Base-by-base conservation (phyloP, 2,888 invertebrate species). In the Euplexia lucipara region DNA sequence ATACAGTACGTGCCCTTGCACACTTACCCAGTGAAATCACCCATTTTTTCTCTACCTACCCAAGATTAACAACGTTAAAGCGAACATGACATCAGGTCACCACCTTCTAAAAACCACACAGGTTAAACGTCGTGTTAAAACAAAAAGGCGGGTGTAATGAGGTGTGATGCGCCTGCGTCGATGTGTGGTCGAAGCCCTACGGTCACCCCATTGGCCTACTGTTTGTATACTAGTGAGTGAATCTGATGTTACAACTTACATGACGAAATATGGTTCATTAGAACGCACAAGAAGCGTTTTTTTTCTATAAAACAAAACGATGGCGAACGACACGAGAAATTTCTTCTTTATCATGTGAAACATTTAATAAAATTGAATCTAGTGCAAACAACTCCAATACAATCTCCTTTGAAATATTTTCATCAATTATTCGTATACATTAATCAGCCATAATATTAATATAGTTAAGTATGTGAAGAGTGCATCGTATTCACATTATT, bases 161-260 rank as follows among this genome's bases (percentile, higher is more conserved):
- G 83, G 82, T 81, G 78, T 86, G 75, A 91, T 88, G 75, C 69
- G 63, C 71, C 57, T 70, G 82, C 87, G 84, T 64, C 83, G 80
- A 48, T 65, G 88, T 87, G 90, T 87, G 90, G 87, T 69, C 83
- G 92, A 93, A 92, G 91, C 92, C 92, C 51, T 85, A 88, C 77
- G 71, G 58, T 84, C 86, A 88, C 92, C 91, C n/a, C 80, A 92
- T 85, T 93, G 90, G 84, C 93, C 92, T 89, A 92, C 91, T 92
- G 82, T 77, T 82, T 63, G 63, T 30, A 8, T 32, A 48, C 16
- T 70, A 65, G 16, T 34, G 3, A 52, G 14, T 34, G 14, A 35
- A 63, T 35, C 42, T 58, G 32, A 37, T 45, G 34, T 26, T 22
- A 8, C 26, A n/a, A n/a, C n/a, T n/a, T n/a, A n/a, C n/a, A n/a